Percentiles rank a stretch among this genome's conserved stretches.
Conservation (phyloP, 2,113 vertebrate species). For the Piprites chloris region DNA sequence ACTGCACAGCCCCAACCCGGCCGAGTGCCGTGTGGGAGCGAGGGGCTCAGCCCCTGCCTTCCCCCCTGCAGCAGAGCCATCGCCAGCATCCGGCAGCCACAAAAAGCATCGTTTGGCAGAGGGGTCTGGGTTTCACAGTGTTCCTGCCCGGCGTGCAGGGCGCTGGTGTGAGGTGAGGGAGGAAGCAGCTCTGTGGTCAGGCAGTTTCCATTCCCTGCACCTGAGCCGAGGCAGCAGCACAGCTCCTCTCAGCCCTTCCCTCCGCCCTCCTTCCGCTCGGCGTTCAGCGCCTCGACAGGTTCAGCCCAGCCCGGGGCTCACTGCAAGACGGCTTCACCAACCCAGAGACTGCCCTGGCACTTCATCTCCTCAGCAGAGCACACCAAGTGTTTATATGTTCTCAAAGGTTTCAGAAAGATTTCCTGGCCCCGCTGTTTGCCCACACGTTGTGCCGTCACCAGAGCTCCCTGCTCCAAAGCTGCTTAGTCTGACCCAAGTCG, state of each 20-base stretch:
- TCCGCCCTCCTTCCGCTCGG: background rate
- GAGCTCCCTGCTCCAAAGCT: background rate
- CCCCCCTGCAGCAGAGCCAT: background rate
- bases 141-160: background rate
- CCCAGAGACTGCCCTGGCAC: background rate
- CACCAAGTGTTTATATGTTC: background rate
- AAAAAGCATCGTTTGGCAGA: rapidly evolving
- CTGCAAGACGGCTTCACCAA: background rate
- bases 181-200: background rate
- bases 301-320: background rate
- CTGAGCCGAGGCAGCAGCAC: constrained; percentile 9
- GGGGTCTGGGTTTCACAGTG: background rate
- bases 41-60: rapidly evolving
- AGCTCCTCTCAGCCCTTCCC: background rate
- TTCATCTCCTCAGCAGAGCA: background rate
- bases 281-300: background rate
- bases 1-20: rapidly evolving
- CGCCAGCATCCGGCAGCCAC: rapidly evolving
- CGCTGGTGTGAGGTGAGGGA: background rate
- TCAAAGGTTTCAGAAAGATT: background rate
- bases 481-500: background rate
- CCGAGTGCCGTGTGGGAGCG: rapidly evolving
- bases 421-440: background rate
- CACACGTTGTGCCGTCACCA: background rate
- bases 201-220: constrained; percentile 35